Base-by-base conservation (phyloP, 2,113 vertebrate genomes). In the Protobothrops flavoviridis region DNA sequence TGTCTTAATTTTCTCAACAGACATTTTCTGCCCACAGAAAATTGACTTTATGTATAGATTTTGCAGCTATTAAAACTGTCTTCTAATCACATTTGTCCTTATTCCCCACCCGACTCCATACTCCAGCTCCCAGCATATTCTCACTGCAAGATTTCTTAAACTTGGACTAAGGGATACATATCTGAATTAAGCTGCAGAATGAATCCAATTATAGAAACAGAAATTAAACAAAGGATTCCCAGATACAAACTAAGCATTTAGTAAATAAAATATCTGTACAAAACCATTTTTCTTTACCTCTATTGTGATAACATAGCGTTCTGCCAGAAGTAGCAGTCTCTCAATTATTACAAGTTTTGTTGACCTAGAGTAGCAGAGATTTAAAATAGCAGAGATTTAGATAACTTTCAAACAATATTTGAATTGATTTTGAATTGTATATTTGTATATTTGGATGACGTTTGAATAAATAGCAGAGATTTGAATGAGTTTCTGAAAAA, bases 271-370 rank as follows among this genome's bases (percentile, higher is more conserved):
- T 20, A 64, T 17, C 86, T 88, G 33, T 91, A 94, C 53, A 90
- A 0, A 29, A 23, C 52, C 85, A 59, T n/a, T 57, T 87, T 43
- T 53, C 15, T 90, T 95, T 97, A 99, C 99, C 99, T 99, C 99
- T 95, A 99, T 99, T 93, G 99, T 99, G 97, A 99, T 99, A 95
- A 99, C 99, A 0, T 99, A 99, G 96, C 99, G 98, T 94, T 99
- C 99, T 93, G 99, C 99, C 97, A 99, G 94, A 93, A 99, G 98
- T 95, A 99, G 98, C 95, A 99, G 97, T 93, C 99, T 98, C 97
- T 99, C 99, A 87, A 99, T 99, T 97, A 99, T 99, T 92, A 99
- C 99, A 95, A 99, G 98, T 97, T 99, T 99, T 93, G 99, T 99
- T 93, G 99, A 99, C 98, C 99, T 99, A 94, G 0, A 96, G 92